These are phyloP conservation scores for Rhinolophus ferrumequinum DNA, from an alignment of 2,113 vertebrate genomes.

Conservation along the genomic window DNA sequence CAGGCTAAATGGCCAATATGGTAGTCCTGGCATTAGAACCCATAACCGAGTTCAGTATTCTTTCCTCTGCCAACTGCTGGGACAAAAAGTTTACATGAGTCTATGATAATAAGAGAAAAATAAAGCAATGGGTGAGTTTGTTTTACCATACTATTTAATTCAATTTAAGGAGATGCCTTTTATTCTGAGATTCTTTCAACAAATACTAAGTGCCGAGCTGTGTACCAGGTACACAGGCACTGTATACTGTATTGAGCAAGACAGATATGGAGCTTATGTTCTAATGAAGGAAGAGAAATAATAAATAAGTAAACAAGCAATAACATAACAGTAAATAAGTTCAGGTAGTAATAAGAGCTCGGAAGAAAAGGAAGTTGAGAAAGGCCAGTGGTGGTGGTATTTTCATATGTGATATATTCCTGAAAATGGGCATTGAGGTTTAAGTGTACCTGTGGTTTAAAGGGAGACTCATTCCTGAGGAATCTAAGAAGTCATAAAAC, in stretches of 20 bases:
- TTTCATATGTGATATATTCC: not conserved
- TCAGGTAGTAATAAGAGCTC: not conserved
- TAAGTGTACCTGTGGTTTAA: not conserved
- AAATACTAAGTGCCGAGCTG: not conserved
- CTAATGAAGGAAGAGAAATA: constrained; percentile 3
- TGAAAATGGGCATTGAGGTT: not conserved
- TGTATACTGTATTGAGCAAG: not conserved
- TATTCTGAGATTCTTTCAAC: constrained; percentile 1
- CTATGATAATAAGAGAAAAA: not conserved
- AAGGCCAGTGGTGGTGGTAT: not conserved
- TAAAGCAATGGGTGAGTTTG: not conserved
- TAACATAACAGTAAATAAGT: not conserved
- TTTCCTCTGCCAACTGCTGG: not conserved
- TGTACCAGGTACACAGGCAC: not conserved
- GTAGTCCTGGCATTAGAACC: not conserved
- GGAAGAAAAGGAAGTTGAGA: constrained; percentile 10
- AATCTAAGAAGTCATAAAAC: not conserved
- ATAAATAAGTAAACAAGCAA: not conserved
- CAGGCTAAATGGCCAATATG: not conserved
- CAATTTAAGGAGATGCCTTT: not conserved
- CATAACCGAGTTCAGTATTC: not conserved
- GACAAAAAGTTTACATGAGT: not conserved
- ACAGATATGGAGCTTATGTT: not conserved
- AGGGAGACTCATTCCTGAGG: not conserved
- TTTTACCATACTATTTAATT: not conserved